Conservation (phyloP, 2,888 invertebrate genomes). For the Anoplius nigerrimus region DNA sequence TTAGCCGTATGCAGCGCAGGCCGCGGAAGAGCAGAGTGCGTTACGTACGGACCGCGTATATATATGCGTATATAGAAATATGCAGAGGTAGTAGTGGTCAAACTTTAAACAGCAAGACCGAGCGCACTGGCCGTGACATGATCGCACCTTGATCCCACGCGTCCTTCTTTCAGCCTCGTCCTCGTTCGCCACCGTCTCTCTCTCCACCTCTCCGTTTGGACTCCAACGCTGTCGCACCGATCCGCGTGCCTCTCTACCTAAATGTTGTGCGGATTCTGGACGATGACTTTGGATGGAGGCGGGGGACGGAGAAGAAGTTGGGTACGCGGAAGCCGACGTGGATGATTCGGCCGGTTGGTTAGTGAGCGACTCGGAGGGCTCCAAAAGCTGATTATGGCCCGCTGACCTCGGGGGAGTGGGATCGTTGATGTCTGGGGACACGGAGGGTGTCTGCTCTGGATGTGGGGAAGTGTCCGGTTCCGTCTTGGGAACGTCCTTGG, state of each 20-base stretch:
- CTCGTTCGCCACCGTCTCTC: slow-evolving; percentile 58
- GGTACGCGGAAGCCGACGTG: too few species aligned
- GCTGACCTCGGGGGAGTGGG: slow-evolving; percentile 2
- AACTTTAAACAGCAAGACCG: slow-evolving; percentile 60
- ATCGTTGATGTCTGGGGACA: slow-evolving; percentile 9
- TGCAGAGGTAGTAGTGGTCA: slow-evolving; percentile 28
- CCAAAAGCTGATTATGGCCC: not conserved
- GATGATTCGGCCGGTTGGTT: slow-evolving; percentile 9
- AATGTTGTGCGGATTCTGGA: slow-evolving; percentile 60
- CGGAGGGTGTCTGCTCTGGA: slow-evolving; percentile 1
- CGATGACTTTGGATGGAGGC: slow-evolving; percentile 27
- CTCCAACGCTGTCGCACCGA: slow-evolving; percentile 58
- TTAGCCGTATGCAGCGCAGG: not conserved
- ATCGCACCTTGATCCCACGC: slow-evolving; percentile 72
- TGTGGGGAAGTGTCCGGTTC: slow-evolving; percentile 22
- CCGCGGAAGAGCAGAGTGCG: slow-evolving; percentile 10
- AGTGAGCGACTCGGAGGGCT: slow-evolving; percentile 3
- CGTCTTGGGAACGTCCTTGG: slow-evolving; percentile 45
- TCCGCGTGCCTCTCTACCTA: slow-evolving; percentile 68
- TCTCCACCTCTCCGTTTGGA: slow-evolving; percentile 61
- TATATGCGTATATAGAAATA: slow-evolving; percentile 18
- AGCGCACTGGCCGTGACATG: slow-evolving; percentile 56
- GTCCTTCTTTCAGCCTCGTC: slow-evolving; percentile 64
- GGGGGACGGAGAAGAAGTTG: slow-evolving; percentile 19
- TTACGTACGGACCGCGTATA: slow-evolving; percentile 10